Conservation (phyloP, 2,888 invertebrate genomes). For the Nesidiocoris tenuis region DNA sequence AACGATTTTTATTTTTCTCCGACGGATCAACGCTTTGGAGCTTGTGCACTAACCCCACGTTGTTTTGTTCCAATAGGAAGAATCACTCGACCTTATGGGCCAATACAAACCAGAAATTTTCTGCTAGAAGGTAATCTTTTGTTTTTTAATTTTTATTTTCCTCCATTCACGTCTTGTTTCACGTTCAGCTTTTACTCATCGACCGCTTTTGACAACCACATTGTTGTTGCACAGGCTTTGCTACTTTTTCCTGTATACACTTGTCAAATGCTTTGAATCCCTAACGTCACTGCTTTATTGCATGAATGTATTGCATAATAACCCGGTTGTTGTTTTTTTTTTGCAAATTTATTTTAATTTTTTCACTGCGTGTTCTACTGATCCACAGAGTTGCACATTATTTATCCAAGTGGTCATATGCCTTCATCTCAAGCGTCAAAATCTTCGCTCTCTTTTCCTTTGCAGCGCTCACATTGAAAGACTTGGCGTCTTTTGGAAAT, state of each 20-base stretch:
- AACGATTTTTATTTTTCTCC: neutral
- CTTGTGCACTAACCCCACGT: conserved; percentile 48
- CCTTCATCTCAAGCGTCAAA: too few species aligned
- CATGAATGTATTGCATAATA: too few species aligned
- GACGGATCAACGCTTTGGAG: conserved; percentile 26
- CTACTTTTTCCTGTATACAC: neutral
- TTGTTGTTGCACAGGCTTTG: neutral
- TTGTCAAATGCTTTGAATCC: neutral
- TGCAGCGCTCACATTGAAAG: too few species aligned
- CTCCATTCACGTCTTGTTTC: neutral
- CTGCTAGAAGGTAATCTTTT: conserved; percentile 67
- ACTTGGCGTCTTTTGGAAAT: too few species aligned
- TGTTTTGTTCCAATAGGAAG: conserved; percentile 59
- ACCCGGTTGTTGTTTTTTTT: too few species aligned
- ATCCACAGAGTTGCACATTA: too few species aligned
- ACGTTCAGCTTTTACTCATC: conserved; percentile 17
- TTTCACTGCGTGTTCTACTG: too few species aligned
- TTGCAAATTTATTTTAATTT: too few species aligned
- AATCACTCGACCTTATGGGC: conserved; percentile 74
- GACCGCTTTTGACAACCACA: neutral
- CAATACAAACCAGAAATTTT: conserved; percentile 79
- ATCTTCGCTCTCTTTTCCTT: too few species aligned
- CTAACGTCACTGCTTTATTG: neutral
- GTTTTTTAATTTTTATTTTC: conserved; percentile 21
- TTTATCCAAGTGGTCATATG: too few species aligned